Conservation (phyloP, 2,797 vertebrate genomes). For the Siniperca obscura region DNA sequence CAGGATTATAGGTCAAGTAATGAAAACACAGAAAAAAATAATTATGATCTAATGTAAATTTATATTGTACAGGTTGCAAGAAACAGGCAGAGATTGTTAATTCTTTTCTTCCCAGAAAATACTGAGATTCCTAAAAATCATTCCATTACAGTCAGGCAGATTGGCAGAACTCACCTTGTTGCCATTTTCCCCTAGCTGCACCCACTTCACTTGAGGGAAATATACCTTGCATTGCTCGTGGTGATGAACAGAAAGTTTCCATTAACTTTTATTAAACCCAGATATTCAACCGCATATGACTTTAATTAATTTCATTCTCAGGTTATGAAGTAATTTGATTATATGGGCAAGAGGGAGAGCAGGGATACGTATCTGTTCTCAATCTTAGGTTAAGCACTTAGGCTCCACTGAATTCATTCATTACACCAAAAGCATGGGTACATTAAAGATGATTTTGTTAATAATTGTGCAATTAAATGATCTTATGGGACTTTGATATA, state of each 20-base stretch:
- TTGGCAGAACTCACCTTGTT: constrained; percentile 22
- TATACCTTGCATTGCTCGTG: constrained; percentile 42
- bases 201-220: constrained; percentile 37
- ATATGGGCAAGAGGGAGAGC: constrained; percentile 71
- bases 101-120: not conserved
- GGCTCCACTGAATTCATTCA: constrained; percentile 77
- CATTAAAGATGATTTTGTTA: constrained; percentile 80
- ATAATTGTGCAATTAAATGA: constrained; percentile 82
- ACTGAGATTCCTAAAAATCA: not conserved
- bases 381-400: constrained; percentile 75
- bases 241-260: constrained; percentile 76
- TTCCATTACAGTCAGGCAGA: not conserved
- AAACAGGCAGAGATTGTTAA: not conserved
- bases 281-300: constrained; percentile 71
- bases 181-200: constrained; percentile 19
- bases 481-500: constrained; percentile 70
- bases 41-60: constrained; percentile 22
- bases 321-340: constrained; percentile 82
- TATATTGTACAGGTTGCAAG: constrained; percentile 15
- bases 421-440: constrained; percentile 67
- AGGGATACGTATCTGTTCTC: constrained; percentile 72
- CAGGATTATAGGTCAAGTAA: not conserved
- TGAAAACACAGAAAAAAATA: not conserved
- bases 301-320: constrained; percentile 82
- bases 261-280: constrained; percentile 80